Conservation (phyloP, 2,113 vertebrate species). For the Poeciliopsis turrubarensis region DNA sequence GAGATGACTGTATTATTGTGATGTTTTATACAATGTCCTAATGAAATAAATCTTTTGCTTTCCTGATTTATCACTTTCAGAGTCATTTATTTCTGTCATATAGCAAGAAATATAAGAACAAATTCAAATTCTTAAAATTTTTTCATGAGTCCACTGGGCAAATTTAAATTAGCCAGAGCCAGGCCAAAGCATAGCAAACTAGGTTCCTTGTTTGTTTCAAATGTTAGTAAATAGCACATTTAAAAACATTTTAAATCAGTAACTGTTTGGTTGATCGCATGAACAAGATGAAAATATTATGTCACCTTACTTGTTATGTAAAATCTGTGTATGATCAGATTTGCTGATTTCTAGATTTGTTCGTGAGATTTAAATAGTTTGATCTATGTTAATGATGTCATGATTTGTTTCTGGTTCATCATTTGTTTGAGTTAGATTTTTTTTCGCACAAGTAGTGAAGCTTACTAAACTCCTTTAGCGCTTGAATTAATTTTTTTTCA, state of each 20-base stretch:
- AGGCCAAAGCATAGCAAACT: background rate
- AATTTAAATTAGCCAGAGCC: background rate
- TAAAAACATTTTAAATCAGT: too few relatives aligned
- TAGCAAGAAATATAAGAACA: background rate
- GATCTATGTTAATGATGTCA: too few relatives aligned
- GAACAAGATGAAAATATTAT: too few relatives aligned
- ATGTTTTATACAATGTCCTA: background rate
- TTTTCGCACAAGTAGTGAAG: too few relatives aligned
- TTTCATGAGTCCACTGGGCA: background rate
- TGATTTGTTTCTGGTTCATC: too few relatives aligned
- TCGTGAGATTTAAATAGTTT: too few relatives aligned
- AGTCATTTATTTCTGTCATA: background rate
- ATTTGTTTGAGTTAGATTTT: too few relatives aligned
- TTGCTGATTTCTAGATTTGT: too few relatives aligned
- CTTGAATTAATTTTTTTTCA: background rate
- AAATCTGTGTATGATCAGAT: background rate
- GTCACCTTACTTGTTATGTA: background rate
- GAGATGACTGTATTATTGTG: background rate
- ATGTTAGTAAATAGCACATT: too few relatives aligned
- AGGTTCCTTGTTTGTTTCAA: background rate
- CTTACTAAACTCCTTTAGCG: background rate
- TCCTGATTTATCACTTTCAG: background rate
- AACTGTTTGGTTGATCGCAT: too few relatives aligned
- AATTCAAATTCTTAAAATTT: background rate
- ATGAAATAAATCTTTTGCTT: background rate